Evolutionary conservation across 2,113 vertebrate species (phyloP), one percentile per base, ranked within the genome.

Genomic region (Crocuta crocuta): DNA sequence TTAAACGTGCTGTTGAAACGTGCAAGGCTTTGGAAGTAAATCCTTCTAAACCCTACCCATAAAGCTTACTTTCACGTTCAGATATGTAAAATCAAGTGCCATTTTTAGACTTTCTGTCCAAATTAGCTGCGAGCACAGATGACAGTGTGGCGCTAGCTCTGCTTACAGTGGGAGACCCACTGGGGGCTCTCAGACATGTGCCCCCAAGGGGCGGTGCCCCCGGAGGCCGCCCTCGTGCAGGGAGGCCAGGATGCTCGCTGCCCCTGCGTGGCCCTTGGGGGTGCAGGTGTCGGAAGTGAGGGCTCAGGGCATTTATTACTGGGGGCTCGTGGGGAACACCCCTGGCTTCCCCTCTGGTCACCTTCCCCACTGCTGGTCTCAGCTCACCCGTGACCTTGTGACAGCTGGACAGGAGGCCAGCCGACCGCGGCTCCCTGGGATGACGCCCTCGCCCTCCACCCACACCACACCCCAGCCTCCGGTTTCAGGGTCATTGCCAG

Each of bases 111-210:
- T 70, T 70, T 45, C 43, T 24, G 55, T 92, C 17, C 10, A n/a
- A 28, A 33, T 33, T 23, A 5, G 43, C 43, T 0, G 0, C 58
- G 4, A 55, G 33, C 0, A 2, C n/a, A 17, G 39, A 28, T 24
- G 24, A 5, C 4, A 0, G 0, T 4, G 10, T 26, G 8, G 43
- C 73, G 0, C 12, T 28, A 4, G 1, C 3, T 39, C 6, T 23
- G 31, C 63, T 39, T 23, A 1, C 4, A 1, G 43, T 31, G 74
- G 73, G 71, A 43, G 35, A 6, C 71, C 39, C 21, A 5, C 23
- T 10, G 2, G 16, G 71, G 70, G 39, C 43, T 23, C 15, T 35
- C 76, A 53, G 28, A 79, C 28, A 15, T 45, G 12, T 8, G 73
- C 15, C 39, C 12, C 71, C 23, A 13, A 13, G 39, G 13, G 24